phyloP scores from a whole-genome alignment of 2,797 vertebrate species.

The Sandelia bainsii region DNA sequence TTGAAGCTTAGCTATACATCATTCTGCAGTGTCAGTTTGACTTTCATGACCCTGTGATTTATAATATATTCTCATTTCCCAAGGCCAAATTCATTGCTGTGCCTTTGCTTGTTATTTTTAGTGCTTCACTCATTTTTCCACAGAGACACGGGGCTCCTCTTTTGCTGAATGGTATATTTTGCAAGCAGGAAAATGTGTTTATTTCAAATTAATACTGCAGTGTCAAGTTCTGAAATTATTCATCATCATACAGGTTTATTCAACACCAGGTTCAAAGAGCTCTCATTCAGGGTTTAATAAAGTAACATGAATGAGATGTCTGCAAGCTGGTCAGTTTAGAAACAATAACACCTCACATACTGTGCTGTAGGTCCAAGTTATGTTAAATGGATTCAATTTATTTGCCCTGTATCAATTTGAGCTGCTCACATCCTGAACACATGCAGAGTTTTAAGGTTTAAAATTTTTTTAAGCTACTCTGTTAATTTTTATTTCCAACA shows the following conservation, averaged over 20 bases:
- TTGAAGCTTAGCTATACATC: slow-evolving; percentile 40
- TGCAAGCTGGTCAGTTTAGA: not conserved
- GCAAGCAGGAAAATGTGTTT: not conserved
- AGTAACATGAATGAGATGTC: not conserved
- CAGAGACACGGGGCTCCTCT: not conserved
- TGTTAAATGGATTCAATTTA: slow-evolving; percentile 43
- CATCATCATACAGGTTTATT: not conserved
- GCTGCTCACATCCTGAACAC: slow-evolving; percentile 25
- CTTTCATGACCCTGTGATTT: slow-evolving; percentile 45
- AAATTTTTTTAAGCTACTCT: too few species aligned
- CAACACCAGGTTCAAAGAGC: not conserved
- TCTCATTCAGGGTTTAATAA: not conserved
- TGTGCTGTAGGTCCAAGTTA: slow-evolving; percentile 12
- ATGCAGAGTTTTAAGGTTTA: not conserved
- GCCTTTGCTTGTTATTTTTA: slow-evolving; percentile 36
- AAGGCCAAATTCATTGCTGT: slow-evolving; percentile 37
- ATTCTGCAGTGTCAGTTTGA: slow-evolving; percentile 34
- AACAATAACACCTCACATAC: slow-evolving; percentile 10
- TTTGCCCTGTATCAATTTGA: slow-evolving; percentile 30
- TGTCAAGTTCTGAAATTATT: not conserved
- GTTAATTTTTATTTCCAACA: too few species aligned
- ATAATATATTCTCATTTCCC: slow-evolving; percentile 33
- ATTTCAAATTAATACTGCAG: not conserved
- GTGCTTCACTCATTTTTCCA: not conserved
- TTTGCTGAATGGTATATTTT: not conserved